Conservation (phyloP, 2,888 invertebrate genomes). For the Anodontia alba region DNA sequence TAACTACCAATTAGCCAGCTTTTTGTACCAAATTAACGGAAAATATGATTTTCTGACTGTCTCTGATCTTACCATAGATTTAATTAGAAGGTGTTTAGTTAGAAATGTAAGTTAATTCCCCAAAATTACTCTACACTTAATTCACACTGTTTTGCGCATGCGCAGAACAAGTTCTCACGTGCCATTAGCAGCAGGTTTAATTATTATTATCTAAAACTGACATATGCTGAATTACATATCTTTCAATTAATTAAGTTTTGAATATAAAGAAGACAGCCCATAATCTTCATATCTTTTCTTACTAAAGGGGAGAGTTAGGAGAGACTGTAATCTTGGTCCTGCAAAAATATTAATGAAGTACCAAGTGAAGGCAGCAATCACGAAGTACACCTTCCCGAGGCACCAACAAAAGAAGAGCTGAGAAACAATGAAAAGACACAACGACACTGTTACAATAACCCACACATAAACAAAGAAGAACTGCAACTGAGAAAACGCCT, state of each 20-base stretch:
- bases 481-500: too few species aligned
- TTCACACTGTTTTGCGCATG: conserved; percentile 4
- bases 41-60: neutral
- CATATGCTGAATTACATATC: neutral
- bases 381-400: too few species aligned
- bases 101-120: conserved; percentile 17
- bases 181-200: conserved; percentile 12
- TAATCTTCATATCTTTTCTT: neutral
- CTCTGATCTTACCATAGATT: neutral
- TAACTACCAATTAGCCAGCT: neutral
- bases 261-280: neutral
- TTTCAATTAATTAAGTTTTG: neutral
- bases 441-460: too few species aligned
- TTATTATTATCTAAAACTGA: conserved; percentile 13
- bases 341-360: too few species aligned
- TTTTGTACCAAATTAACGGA: neutral
- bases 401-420: too few species aligned
- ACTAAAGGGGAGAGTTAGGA: too few species aligned
- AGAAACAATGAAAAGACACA: too few species aligned
- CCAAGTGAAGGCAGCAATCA: too few species aligned
- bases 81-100: conserved; percentile 10
- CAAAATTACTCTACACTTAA: conserved; percentile 3
- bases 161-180: neutral
- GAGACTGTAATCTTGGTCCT: too few species aligned
- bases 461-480: too few species aligned